Evolutionary conservation across 2,888 invertebrate species (phyloP), one percentile per base, ranked within the genome.

Genomic region (Anoncus sp.): DNA sequence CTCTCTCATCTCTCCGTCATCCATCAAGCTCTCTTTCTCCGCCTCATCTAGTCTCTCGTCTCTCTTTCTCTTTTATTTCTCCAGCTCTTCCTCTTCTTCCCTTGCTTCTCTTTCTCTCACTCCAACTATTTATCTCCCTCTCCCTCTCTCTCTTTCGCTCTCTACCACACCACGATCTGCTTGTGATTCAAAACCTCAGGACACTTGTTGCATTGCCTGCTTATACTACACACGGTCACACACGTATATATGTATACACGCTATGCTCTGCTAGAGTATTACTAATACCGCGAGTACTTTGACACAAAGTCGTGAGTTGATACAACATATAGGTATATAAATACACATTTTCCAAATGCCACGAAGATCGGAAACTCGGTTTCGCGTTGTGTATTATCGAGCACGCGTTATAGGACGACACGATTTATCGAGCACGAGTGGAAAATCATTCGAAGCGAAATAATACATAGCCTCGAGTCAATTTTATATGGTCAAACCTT

Each of bases 111-210:
- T 66, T 73, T 67, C 79, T 72, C 72, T 65, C 79, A 67, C 79
- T 81, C 66, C 82, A 82, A 81, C 81, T 77, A 81, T 83, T 77
- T 78, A 75, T 74, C 79, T 62, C 72, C 60, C 75, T 74, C 59
- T 24, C 74, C 69, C 77, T 70, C 81, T 82, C 85, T 83, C 76
- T 79, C 84, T 83, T 83, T 83, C 84, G 82, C 82, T 80, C 82
- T 76, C 84, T 84, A 51, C 53, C 67, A 67, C 83, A 81, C 83
- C 86, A 84, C 90, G 88, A 90, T 90, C 90, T 90, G 89, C 90
- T 91, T 91, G 90, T 90, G 91, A 91, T 91, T 91, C 91, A 90
- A 91, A 91, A 90, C 90, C 90, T 91, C 89, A 89, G 90, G 90
- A 90, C 90, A 91, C 91, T 91, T 91, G 91, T 91, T 91, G 91